Conservation (phyloP, 2,888 invertebrate genomes). For the Chaitophorus viminalis region DNA sequence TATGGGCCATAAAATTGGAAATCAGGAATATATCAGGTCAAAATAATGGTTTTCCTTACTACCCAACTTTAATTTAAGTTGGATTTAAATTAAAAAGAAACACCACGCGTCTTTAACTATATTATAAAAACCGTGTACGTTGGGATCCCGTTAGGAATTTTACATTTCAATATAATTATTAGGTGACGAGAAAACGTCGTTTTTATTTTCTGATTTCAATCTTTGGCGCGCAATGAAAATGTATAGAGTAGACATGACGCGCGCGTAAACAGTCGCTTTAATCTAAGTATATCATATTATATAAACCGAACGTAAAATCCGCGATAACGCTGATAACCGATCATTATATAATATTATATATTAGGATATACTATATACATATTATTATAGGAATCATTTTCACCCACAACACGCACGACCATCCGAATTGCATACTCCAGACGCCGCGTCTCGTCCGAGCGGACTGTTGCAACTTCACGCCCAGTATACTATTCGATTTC, state of each 20-base stretch:
- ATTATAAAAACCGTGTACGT: no score
- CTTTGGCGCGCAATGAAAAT: not conserved
- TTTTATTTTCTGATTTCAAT: not conserved
- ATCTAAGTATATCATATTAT: not conserved
- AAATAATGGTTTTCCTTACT: no score
- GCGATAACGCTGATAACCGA: not conserved
- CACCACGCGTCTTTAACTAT: no score
- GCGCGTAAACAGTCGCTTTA: not conserved
- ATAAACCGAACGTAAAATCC: not conserved
- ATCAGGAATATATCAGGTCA: no score
- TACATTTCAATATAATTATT: no score
- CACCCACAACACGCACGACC: slow-evolving; percentile 11
- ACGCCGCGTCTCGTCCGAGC: not conserved
- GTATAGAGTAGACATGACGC: not conserved
- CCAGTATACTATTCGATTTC: not conserved
- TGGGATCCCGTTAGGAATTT: no score
- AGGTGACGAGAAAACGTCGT: not conserved
- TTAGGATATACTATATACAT: no score
- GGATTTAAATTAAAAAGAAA: no score
- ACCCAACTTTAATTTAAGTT: no score
- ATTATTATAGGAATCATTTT: not conserved
- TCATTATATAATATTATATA: no score
- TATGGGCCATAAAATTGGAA: no score
- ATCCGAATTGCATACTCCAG: slow-evolving; percentile 15
- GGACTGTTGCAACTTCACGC: not conserved